Percentiles rank a stretch among this genome's conserved stretches.
Evolutionary conservation across 2,797 vertebrate genomes (phyloP).

Genomic region (Malurus splendens): DNA sequence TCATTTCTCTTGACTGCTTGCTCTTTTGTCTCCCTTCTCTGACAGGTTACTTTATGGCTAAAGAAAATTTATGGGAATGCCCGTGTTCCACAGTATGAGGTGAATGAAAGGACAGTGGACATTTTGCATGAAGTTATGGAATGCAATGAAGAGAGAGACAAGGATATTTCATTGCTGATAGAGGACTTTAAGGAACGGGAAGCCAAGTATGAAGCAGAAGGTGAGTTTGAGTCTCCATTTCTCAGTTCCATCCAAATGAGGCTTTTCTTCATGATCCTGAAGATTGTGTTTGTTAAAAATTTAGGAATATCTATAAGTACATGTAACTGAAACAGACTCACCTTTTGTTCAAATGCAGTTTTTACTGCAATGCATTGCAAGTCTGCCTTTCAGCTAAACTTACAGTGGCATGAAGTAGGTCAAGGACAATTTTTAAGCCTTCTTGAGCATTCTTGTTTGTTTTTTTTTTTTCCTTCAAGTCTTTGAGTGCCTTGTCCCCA

Average conservation of each 20-base stretch:
- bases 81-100: conserved; percentile 74
- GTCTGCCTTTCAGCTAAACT: background rate
- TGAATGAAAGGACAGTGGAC: conserved; percentile 75
- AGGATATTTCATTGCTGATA: conserved; percentile 68
- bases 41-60: conserved; percentile 83
- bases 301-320: background rate
- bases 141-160: conserved; percentile 70
- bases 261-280: background rate
- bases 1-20: background rate
- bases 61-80: conserved; percentile 64
- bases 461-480: background rate
- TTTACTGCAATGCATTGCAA: background rate
- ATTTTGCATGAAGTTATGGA: conserved; percentile 73
- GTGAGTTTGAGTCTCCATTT: conserved; percentile 64
- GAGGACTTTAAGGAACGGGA: conserved; percentile 76
- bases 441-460: background rate
- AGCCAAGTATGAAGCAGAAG: conserved; percentile 74
- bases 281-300: background rate
- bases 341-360: background rate
- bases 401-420: rapidly evolving
- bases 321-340: background rate
- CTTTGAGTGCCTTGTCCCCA: background rate
- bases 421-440: background rate
- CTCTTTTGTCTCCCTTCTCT: background rate
- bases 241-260: background rate